phyloP scores from a whole-genome alignment of 1,140 invertebrate species.

The Steinernema feltiae region DNA sequence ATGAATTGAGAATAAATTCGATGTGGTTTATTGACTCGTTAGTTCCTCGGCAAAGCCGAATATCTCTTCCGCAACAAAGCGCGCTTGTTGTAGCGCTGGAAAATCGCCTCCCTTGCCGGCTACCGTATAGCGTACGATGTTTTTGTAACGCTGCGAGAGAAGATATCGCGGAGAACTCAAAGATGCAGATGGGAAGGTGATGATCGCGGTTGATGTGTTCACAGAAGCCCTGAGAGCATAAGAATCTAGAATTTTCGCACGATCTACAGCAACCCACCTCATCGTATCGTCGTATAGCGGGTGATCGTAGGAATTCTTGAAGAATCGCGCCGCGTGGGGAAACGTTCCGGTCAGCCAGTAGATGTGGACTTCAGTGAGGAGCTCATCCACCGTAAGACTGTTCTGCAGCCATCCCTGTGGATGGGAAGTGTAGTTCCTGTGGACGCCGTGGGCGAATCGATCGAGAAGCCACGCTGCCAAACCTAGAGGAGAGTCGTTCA shows the following conservation, averaged over 20 bases:
- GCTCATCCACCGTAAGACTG: constrained; percentile 38
- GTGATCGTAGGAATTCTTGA: not conserved
- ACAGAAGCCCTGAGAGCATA: not conserved
- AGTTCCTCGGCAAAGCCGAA: not conserved
- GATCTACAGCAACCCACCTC: not conserved
- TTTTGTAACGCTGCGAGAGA: not conserved
- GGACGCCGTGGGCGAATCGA: constrained; percentile 12
- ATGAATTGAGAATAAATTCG: too few species aligned
- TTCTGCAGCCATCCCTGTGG: constrained; percentile 32
- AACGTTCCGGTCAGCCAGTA: constrained; percentile 41
- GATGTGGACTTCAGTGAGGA: constrained; percentile 41
- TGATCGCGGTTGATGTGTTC: not conserved
- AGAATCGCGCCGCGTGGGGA: constrained; percentile 6
- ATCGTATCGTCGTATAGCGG: not conserved
- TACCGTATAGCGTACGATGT: not conserved
- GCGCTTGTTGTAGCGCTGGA: not conserved
- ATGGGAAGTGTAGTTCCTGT: constrained; percentile 20
- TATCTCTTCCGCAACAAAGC: not conserved
- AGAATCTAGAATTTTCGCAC: not conserved
- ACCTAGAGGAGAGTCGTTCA: constrained; percentile 33
- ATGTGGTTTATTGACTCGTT: too few species aligned
- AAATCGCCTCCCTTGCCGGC: not conserved
- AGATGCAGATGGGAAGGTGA: not conserved
- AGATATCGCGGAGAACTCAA: not conserved
- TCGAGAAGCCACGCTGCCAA: constrained; percentile 23